phyloP scores from a whole-genome alignment of 2,113 vertebrate genomes.

The Mustelus asterias region DNA sequence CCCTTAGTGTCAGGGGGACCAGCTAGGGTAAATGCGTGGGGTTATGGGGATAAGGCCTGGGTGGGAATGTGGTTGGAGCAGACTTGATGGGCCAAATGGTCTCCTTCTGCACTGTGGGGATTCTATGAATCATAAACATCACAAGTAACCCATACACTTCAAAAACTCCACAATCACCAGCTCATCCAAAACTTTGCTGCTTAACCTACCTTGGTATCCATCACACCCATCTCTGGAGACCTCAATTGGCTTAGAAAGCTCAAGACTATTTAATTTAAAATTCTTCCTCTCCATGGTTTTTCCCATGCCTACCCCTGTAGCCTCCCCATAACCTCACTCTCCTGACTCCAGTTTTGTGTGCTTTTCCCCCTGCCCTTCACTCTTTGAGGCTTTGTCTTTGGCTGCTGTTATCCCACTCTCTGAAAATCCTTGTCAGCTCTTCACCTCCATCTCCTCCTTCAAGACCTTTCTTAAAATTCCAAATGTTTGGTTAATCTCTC shows the following conservation, averaged over 20 bases:
- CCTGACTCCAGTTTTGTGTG: background rate
- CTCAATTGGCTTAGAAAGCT: background rate
- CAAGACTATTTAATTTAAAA: background rate
- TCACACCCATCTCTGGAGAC: background rate
- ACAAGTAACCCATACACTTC: background rate
- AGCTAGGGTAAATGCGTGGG: no score
- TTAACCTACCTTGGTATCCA: no score
- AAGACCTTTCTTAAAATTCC: background rate
- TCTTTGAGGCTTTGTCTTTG: background rate
- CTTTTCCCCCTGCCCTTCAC: background rate
- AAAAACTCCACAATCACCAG: background rate
- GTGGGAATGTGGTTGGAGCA: no score
- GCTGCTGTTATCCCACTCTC: background rate
- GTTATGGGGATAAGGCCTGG: no score
- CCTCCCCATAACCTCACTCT: background rate
- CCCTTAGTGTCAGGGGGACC: no score
- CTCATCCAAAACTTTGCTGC: background rate
- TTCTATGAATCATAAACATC: background rate
- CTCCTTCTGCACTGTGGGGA: no score
- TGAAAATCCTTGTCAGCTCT: background rate
- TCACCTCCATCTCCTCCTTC: background rate
- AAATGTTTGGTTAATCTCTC: background rate
- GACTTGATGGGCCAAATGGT: no score
- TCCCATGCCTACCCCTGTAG: background rate
- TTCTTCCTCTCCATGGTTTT: background rate